Evolutionary conservation across 92 coral and sea anemone species (phyloP).

Genomic region (Parazoanthus swiftii): DNA sequence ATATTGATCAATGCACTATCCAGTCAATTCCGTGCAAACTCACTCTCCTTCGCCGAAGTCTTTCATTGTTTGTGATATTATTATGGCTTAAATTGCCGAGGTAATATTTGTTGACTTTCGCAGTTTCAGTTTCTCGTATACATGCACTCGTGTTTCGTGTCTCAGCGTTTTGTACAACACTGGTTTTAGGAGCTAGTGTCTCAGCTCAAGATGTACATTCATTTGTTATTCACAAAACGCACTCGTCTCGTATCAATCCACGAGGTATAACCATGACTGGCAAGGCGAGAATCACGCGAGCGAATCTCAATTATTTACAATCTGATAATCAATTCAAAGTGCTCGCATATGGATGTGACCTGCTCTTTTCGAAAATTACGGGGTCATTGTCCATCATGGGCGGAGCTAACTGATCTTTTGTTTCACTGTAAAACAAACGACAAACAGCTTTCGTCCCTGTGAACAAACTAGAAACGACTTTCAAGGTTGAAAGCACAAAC

Average conservation of each 20-base stretch:
- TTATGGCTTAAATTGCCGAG: not conserved
- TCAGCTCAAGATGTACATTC: not conserved
- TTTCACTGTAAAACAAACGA: not conserved
- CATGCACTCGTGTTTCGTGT: not conserved
- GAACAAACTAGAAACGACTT: not conserved
- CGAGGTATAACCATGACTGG: not conserved
- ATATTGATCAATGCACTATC: not conserved
- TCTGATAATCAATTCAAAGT: conserved; percentile 14
- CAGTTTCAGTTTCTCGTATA: not conserved
- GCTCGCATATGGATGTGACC: conserved; percentile 23
- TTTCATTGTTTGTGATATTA: not conserved
- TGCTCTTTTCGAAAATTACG: conserved; percentile 4
- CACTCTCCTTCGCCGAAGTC: not conserved
- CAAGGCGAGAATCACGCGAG: not conserved
- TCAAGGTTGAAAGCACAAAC: not conserved
- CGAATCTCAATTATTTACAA: not conserved
- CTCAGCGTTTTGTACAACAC: not conserved
- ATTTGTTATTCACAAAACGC: not conserved
- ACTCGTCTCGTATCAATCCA: not conserved
- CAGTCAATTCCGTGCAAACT: not conserved
- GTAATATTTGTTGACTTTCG: not conserved
- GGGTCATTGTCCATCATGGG: conserved; percentile 4
- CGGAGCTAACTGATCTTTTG: conserved; percentile 10
- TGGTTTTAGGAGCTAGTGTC: not conserved
- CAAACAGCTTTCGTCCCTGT: not conserved